A percentile compares a stretch with the other conserved stretches of the same genome.
phyloP scores from a whole-genome alignment of 2,888 invertebrate genomes.

The Heteropelma amictum region DNA sequence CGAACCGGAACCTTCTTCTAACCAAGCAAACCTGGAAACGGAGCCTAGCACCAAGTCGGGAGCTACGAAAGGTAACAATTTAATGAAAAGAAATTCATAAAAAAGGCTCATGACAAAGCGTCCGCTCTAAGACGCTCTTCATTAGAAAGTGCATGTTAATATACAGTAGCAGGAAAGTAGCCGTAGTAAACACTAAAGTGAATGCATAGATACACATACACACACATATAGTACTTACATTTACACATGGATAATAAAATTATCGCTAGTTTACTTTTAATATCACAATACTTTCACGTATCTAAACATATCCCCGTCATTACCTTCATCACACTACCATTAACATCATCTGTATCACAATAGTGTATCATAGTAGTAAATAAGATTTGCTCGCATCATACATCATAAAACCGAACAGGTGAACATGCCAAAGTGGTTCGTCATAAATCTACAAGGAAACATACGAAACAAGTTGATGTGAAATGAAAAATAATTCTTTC shows the following conservation, averaged over 20 bases:
- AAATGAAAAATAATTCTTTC: constrained; percentile 1
- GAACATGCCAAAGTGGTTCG: constrained; percentile 45
- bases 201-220: not conserved
- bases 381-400: constrained; percentile 34
- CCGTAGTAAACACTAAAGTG: constrained; percentile 27
- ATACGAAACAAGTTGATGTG: constrained; percentile 23
- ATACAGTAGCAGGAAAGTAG: constrained; percentile 44
- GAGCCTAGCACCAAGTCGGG: constrained; percentile 67
- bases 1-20: constrained; percentile 74
- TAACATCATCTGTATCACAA: constrained; percentile 25
- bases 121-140: constrained; percentile 36
- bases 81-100: constrained; percentile 20
- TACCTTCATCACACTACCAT: constrained; percentile 18
- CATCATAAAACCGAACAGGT: constrained; percentile 40
- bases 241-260: constrained; percentile 16
- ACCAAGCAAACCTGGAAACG: constrained; percentile 60
- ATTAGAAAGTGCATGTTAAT: constrained; percentile 54
- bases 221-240: not conserved
- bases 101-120: constrained; percentile 18
- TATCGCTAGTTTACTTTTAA: constrained; percentile 30
- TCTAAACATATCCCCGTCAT: constrained; percentile 17
- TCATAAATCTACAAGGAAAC: constrained; percentile 25
- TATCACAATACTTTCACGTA: constrained; percentile 36
- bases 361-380: constrained; percentile 51
- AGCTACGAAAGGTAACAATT: constrained; percentile 71